Conservation (phyloP, 1,140 invertebrate species). For the Steinernema feltiae region DNA sequence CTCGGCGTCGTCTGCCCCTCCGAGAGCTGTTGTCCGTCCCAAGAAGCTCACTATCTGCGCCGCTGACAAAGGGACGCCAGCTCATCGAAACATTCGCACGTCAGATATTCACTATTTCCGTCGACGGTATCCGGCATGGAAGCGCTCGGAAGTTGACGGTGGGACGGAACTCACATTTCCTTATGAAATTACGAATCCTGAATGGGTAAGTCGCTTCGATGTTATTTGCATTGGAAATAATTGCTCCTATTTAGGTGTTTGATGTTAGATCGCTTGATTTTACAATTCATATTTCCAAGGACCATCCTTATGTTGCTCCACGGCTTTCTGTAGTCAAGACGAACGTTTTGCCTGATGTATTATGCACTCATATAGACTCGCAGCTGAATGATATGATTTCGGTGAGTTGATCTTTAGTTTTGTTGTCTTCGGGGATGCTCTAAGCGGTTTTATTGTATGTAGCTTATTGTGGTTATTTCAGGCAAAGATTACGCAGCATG, state of each 20-base stretch:
- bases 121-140: background rate
- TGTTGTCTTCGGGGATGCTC: no score
- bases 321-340: background rate
- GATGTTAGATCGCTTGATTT: background rate
- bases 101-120: background rate
- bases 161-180: background rate
- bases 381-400: background rate
- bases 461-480: background rate
- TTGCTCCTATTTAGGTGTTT: background rate
- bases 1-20: no score
- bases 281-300: background rate
- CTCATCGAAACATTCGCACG: background rate
- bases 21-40: background rate
- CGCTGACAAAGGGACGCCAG: background rate
- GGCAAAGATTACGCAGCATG: background rate
- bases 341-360: background rate
- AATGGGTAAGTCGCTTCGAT: background rate
- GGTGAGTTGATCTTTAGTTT: background rate
- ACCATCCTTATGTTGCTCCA: background rate
- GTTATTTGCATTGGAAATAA: background rate
- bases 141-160: background rate
- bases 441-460: background rate
- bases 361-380: background rate
- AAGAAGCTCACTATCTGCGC: background rate
- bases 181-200: slow-evolving; percentile 6